These are phyloP conservation scores for Cyclura pinguis DNA, from an alignment of 2,797 vertebrate species.

Conservation along the genomic window DNA sequence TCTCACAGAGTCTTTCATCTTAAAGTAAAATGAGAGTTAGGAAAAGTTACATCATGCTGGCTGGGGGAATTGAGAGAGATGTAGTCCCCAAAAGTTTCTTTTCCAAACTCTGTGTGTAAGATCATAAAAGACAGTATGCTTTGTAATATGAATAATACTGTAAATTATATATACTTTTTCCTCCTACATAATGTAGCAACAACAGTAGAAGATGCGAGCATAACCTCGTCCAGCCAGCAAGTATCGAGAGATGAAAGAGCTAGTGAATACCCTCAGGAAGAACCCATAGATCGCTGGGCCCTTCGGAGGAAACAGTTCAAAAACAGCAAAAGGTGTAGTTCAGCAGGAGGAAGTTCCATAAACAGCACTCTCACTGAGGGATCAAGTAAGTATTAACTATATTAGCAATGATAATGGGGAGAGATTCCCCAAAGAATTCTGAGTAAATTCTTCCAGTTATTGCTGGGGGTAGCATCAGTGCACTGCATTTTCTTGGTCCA, in stretches of 20 bases:
- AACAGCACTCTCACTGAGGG: conserved; percentile 89
- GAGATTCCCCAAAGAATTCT: neutral
- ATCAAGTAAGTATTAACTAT: conserved; percentile 79
- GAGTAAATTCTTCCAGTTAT: neutral
- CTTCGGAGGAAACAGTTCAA: conserved; percentile 88
- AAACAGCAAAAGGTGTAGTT: conserved; percentile 87
- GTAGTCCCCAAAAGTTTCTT: no score
- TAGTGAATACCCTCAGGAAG: conserved; percentile 76
- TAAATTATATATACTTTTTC: conserved; percentile 13
- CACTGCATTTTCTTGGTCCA: neutral
- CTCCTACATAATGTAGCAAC: conserved; percentile 66
- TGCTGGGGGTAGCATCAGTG: neutral
- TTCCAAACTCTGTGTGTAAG: neutral
- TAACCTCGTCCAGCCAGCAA: conserved; percentile 73
- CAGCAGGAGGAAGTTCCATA: conserved; percentile 85
- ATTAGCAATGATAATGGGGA: neutral
- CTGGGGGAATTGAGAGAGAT: no score
- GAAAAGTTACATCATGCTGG: no score
- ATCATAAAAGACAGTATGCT: neutral
- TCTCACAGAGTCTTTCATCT: neutral
- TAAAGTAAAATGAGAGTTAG: no score
- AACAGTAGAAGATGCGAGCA: conserved; percentile 77
- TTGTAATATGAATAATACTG: neutral
- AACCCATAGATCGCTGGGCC: conserved; percentile 85
- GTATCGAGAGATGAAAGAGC: conserved; percentile 74